Evolutionary conservation across 2,797 vertebrate species (phyloP), one percentile per base, ranked within the genome.

Genomic region (Cuniculus paca): DNA sequence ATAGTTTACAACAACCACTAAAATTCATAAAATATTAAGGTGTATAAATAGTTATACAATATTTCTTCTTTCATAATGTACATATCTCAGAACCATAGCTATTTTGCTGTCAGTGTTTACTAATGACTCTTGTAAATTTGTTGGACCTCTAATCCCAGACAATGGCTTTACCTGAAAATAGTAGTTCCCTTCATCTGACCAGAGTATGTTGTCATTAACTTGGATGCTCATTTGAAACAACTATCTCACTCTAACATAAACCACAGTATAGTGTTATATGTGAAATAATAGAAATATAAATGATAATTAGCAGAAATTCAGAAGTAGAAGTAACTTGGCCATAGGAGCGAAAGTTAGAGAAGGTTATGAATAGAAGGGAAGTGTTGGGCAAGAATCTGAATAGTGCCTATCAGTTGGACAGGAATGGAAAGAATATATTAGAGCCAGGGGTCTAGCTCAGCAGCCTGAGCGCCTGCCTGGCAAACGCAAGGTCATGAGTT

Each of bases 241-340:
- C 17, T 31, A 28, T 54, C 20, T 16, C 17, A 48, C 31, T 77
- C 31, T 24, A 14, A 90, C 5, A 16, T n/a, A 56, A 90, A 22
- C 50, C 60, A 63, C 10, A 45, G 50, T 58, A n/a, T 0, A 88
- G 26, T 52, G 26, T 4, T 8, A 17, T 20, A 52, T 54, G 34
- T 88, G 22, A 75, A 85, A 48, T 48, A 72, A 87, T 8, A 82
- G 36, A 93, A 90, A 70, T 83, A 60, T 24, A 74, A 88, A 54
- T 79, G 50, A 61, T 42, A 83, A 70, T 68, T 3, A 60, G 70
- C 78, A 75, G 13, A 88, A 54, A 75, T 31, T 54, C 4, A 72
- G 19, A 79, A 31, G 39, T 77, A 50, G 19, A 81, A 91, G 45
- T 75, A 60, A 34, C 16, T 85, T 24, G 24, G 75, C 42, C 31